Evolutionary conservation across 2,797 vertebrate genomes (phyloP).

Genomic region (Siniperca undulata): DNA sequence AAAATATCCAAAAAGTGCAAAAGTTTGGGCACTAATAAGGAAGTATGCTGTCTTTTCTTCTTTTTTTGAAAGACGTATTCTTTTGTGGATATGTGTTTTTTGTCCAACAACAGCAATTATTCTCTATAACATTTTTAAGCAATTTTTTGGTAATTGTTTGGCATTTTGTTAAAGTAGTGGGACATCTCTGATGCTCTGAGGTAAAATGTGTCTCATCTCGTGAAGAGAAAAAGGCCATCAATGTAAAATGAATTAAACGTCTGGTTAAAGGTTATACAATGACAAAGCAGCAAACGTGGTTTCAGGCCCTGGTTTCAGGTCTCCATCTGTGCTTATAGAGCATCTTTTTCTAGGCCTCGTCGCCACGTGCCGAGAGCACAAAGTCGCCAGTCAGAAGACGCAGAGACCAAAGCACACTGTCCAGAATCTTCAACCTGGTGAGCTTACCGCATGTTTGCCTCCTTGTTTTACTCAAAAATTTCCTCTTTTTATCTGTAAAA

Average conservation of each 20-base stretch:
- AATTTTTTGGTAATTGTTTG: not conserved
- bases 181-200: conserved; percentile 10
- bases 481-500: conserved; percentile 19
- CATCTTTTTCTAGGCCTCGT: conserved; percentile 78
- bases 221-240: not conserved
- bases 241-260: conserved; percentile 29
- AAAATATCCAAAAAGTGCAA: conserved; percentile 7
- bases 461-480: not conserved
- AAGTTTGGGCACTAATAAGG: not conserved
- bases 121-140: conserved; percentile 1
- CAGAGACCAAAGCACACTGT: conserved; percentile 87
- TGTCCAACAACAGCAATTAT: conserved; percentile 18
- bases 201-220: not conserved
- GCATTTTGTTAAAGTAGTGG: conserved; percentile 9
- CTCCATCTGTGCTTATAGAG: conserved; percentile 58
- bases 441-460: conserved; percentile 56
- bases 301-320: conserved; percentile 32
- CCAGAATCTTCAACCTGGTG: conserved; percentile 89
- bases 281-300: not conserved
- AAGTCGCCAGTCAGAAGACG: conserved; percentile 86
- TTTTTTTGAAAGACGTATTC: not conserved
- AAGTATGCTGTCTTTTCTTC: not conserved
- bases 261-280: conserved; percentile 27
- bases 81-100: conserved; percentile 13
- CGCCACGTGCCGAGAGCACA: conserved; percentile 80